phyloP scores from a whole-genome alignment of 2,797 vertebrate species.

The Coendou prehensilis region DNA sequence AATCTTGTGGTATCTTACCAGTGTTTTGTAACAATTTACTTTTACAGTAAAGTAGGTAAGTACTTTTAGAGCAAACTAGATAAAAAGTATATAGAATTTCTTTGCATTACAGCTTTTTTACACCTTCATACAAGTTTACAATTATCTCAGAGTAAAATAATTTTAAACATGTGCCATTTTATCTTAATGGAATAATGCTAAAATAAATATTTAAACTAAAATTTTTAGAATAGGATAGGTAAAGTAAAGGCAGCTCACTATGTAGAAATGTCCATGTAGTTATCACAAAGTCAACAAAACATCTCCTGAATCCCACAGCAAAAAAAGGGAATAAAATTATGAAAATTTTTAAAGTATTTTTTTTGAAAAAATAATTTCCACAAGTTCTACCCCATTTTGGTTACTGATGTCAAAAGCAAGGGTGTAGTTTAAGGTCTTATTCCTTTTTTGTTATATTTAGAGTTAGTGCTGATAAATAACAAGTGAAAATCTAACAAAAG shows the following conservation, averaged over 20 bases:
- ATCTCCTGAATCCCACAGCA: background rate
- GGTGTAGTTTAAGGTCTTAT: rapidly evolving
- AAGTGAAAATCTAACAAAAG: background rate
- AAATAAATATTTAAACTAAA: background rate
- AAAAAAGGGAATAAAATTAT: background rate
- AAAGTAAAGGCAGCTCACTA: background rate
- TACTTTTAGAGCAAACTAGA: background rate
- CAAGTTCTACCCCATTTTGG: background rate
- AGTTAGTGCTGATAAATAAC: background rate
- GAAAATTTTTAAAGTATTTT: no score
- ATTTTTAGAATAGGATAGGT: background rate
- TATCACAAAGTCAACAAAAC: background rate
- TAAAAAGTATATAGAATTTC: background rate
- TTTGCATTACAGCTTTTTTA: background rate
- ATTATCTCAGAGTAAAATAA: background rate
- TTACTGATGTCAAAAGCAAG: background rate
- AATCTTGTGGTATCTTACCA: background rate
- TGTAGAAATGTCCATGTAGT: background rate
- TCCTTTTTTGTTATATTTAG: background rate
- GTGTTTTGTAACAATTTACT: background rate
- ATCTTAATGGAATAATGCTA: background rate
- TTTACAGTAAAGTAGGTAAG: background rate
- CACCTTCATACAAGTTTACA: background rate
- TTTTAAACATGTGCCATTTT: background rate
- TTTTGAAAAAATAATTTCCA: background rate